Evolutionary conservation across 2,113 vertebrate species (phyloP).

Genomic region (Aldabrachelys gigantea): DNA sequence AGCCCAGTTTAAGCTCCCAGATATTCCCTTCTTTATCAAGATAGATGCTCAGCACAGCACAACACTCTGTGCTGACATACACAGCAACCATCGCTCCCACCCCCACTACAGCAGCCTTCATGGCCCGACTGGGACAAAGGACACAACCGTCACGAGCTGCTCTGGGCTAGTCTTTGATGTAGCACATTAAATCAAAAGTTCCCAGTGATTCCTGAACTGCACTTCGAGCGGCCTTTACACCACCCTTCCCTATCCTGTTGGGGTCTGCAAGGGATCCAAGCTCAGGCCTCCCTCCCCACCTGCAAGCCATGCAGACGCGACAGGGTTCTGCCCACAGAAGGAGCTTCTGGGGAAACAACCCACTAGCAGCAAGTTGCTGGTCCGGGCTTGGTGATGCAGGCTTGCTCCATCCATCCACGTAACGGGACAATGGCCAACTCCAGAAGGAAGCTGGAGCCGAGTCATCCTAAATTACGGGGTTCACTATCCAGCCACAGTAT

Average conservation of each 20-base stretch:
- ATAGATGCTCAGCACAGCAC: neutral
- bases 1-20: neutral
- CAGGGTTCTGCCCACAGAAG: neutral
- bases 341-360: neutral
- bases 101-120: neutral
- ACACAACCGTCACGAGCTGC: neutral
- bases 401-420: neutral
- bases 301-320: accelerated
- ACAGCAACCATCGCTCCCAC: neutral
- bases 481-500: neutral
- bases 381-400: neutral
- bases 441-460: neutral
- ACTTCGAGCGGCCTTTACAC: neutral
- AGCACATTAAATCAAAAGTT: neutral
- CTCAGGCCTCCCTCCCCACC: neutral
- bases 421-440: neutral
- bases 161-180: too few species aligned
- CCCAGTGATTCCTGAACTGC: neutral
- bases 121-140: neutral
- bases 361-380: neutral
- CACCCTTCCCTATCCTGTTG: neutral
- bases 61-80: neutral
- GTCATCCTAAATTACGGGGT: neutral
- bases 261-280: neutral
- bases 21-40: too few species aligned